Base-by-base conservation (phyloP, 37 sponge, comb jelly and placozoan genomes). In the Aplysina aerophoba region DNA sequence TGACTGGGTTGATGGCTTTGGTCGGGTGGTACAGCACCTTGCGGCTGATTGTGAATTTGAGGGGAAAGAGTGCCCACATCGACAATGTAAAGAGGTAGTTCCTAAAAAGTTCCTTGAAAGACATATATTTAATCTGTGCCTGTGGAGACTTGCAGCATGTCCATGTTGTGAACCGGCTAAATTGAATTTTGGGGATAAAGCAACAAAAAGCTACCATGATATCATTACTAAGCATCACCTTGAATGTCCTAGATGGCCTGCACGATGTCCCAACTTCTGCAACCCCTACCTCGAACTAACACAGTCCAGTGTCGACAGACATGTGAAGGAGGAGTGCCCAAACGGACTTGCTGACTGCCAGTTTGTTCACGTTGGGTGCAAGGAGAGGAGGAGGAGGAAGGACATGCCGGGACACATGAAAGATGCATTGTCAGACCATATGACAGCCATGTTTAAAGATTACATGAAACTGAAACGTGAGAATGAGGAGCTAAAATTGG, bases 191-290 rank as follows among this genome's bases (percentile, higher is more conserved):
- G n/a, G n/a, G 3, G 8, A 8, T 8, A 44, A 8, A 4, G 2
- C 4, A 6, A 6, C 12, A 62, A 5, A 15, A 36, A 5, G 54
- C 6, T 40, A 75, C 54, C n/a, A 19, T 41, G 54, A 40, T 44
- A 53, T 75, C 4, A 75, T 41, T 2, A 36, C 44, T 39, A 16
- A 12, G 1, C 78, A 75, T 44, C 38, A 75, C 53, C 16, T 13
- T 40, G 25, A 24, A 21, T 75, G 78, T 75, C 78, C 53, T 21
- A 36, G 40, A 15, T 75, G 78, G 78, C 78, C 78, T 1, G 54
- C 41, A 2, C 44, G 78, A 24, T 75, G 78, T 75, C 78, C 78
- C 14, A 75, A 75, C 53, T 19, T 24, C 21, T 75, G 78, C 38
- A 24, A 75, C 13, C 50, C 78, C 0, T 44, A 38, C 20, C 53